Percentiles rank a stretch among this genome's conserved stretches.
Conservation (phyloP, 1,140 invertebrate genomes). For the Dreissena polymorpha region DNA sequence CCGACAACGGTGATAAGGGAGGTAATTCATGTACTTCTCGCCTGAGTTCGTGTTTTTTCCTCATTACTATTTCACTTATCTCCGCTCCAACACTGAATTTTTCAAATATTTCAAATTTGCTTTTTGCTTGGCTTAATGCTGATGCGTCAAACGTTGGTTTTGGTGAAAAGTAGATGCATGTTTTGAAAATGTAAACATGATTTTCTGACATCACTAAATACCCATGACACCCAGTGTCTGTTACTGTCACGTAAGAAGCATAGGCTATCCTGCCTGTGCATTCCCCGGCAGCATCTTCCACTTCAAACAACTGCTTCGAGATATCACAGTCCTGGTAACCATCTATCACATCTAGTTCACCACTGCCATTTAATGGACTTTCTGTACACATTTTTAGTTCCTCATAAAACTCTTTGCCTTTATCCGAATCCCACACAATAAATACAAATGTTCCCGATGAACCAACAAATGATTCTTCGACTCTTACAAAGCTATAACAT, state of each 20-base stretch:
- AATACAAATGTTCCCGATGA: conserved; percentile 73
- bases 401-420: conserved; percentile 68
- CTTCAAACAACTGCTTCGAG: conserved; percentile 62
- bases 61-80: conserved; percentile 72
- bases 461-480: conserved; percentile 76
- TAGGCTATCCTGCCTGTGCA: conserved; percentile 68
- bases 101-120: conserved; percentile 63
- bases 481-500: conserved; percentile 69
- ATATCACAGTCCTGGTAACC: conserved; percentile 66
- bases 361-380: conserved; percentile 14
- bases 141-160: conserved; percentile 65
- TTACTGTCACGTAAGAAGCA: conserved; percentile 55
- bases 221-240: conserved; percentile 28
- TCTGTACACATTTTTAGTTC: conserved; percentile 32
- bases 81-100: conserved; percentile 71
- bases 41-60: conserved; percentile 8
- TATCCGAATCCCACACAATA: conserved; percentile 64
- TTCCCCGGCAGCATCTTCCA: conserved; percentile 64
- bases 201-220: conserved; percentile 72
- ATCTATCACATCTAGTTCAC: conserved; percentile 63
- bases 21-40: no score
- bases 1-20: conserved; percentile 20
- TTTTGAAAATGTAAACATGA: conserved; percentile 68
- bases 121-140: conserved; percentile 53
- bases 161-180: conserved; percentile 68